Percentiles rank a stretch among this genome's conserved stretches.
phyloP scores from a whole-genome alignment of 1,140 invertebrate species.

The Zelostemma sp. region DNA sequence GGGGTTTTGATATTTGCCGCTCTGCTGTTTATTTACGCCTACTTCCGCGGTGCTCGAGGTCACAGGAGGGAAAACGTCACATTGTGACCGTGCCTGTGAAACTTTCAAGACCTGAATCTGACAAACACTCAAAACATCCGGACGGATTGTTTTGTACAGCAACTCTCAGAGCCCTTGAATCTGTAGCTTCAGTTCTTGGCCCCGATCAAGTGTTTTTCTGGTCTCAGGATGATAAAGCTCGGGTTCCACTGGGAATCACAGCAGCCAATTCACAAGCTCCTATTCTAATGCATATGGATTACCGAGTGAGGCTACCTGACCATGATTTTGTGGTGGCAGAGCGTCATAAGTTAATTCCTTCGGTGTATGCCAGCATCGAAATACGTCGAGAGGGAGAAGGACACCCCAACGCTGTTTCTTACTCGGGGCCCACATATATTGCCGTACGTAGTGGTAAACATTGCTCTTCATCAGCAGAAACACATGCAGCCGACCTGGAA shows the following conservation, averaged over 20 bases:
- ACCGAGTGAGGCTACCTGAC: constrained; percentile 60
- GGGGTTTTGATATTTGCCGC: too few relatives aligned
- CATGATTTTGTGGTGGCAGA: constrained; percentile 66
- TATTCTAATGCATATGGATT: constrained; percentile 58
- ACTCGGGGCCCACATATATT: constrained; percentile 62
- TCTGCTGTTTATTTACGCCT: too few relatives aligned
- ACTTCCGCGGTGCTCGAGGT: too few relatives aligned
- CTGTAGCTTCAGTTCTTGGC: constrained; percentile 40
- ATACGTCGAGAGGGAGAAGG: constrained; percentile 48
- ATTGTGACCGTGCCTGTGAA: constrained; percentile 51
- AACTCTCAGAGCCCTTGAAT: constrained; percentile 14
- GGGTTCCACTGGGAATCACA: constrained; percentile 61
- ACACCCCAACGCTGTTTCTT: constrained; percentile 48
- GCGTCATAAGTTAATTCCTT: constrained; percentile 60
- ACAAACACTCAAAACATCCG: constrained; percentile 38
- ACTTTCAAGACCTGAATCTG: constrained; percentile 38
- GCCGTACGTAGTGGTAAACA: constrained; percentile 56
- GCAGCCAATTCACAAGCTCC: constrained; percentile 60
- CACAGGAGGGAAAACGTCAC: constrained; percentile 50
- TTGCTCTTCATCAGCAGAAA: constrained; percentile 37
- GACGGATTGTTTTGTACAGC: constrained; percentile 38
- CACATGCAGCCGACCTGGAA: constrained; percentile 10
- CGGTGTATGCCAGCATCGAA: constrained; percentile 52
- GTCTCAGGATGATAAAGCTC: constrained; percentile 63
- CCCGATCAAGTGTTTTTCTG: constrained; percentile 47